Percentiles rank a stretch among this genome's conserved stretches.
Evolutionary conservation across 2,888 invertebrate species (phyloP).

Genomic region (Steromphala cineraria): DNA sequence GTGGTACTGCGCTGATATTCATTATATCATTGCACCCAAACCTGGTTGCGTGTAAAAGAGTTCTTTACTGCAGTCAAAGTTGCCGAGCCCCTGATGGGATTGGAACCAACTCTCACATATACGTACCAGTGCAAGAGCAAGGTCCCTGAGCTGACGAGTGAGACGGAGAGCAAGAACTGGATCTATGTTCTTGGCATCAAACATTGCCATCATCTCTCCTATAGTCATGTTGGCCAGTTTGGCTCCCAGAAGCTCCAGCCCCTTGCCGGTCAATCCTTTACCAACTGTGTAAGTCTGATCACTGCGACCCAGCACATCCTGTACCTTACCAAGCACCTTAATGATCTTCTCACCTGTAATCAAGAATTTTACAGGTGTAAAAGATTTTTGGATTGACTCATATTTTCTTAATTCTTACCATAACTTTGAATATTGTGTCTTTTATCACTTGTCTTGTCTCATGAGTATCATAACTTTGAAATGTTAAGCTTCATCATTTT

Average conservation of each 20-base stretch:
- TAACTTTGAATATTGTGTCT: too few relatives aligned
- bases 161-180: slow-evolving; percentile 45
- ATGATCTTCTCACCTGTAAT: slow-evolving; percentile 40
- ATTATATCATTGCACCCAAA: too few relatives aligned
- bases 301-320: slow-evolving; percentile 39
- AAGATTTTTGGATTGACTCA: too few relatives aligned
- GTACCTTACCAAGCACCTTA: slow-evolving; percentile 35
- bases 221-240: slow-evolving; percentile 60
- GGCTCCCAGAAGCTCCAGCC: slow-evolving; percentile 45
- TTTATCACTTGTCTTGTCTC: too few relatives aligned
- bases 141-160: slow-evolving; percentile 47
- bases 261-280: slow-evolving; percentile 49
- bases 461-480: too few relatives aligned
- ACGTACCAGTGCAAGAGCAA: slow-evolving; percentile 54
- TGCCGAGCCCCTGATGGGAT: too few relatives aligned
- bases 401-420: too few relatives aligned
- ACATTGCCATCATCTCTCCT: slow-evolving; percentile 52
- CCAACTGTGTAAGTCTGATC: slow-evolving; percentile 53
- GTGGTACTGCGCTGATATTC: too few relatives aligned
- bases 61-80: too few relatives aligned
- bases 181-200: slow-evolving; percentile 53
- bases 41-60: too few relatives aligned
- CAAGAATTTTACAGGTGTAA: background rate
- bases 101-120: background rate
- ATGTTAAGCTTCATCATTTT: too few relatives aligned